Percentiles rank a stretch among this genome's conserved stretches.
phyloP scores from a whole-genome alignment of 2,888 invertebrate genomes.

The Acanthacorydalis orientalis region DNA sequence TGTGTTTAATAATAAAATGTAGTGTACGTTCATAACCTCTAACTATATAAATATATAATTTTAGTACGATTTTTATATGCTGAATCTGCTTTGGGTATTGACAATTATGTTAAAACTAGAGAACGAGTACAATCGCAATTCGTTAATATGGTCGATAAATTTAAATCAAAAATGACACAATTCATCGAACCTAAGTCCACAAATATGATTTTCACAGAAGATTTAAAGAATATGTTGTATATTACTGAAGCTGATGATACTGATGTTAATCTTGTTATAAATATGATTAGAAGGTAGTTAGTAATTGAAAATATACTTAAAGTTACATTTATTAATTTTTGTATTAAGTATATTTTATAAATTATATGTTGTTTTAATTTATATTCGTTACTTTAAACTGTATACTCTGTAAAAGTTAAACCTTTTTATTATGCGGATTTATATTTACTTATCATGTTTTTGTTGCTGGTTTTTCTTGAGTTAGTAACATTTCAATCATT shows the following conservation, averaged over 20 bases:
- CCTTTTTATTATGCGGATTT: too few species aligned
- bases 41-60: neutral
- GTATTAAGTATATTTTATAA: too few species aligned
- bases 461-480: too few species aligned
- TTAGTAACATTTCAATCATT: neutral
- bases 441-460: too few species aligned
- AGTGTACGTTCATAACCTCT: too few species aligned
- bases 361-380: too few species aligned
- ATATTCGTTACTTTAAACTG: too few species aligned
- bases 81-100: conserved; percentile 40
- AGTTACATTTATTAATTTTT: too few species aligned
- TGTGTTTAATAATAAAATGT: too few species aligned
- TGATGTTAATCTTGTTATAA: conserved; percentile 43
- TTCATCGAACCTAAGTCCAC: conserved; percentile 34
- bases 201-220: conserved; percentile 67
- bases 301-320: neutral
- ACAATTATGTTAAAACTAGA: conserved; percentile 35
- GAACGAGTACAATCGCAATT: conserved; percentile 41
- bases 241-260: conserved; percentile 38
- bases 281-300: conserved; percentile 53
- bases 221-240: conserved; percentile 66
- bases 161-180: conserved; percentile 51
- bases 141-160: conserved; percentile 41
- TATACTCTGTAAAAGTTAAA: neutral
- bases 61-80: conserved; percentile 32